These are phyloP conservation scores for Norana najaformis DNA, from an alignment of 2,888 invertebrate species.

Conservation along the genomic window DNA sequence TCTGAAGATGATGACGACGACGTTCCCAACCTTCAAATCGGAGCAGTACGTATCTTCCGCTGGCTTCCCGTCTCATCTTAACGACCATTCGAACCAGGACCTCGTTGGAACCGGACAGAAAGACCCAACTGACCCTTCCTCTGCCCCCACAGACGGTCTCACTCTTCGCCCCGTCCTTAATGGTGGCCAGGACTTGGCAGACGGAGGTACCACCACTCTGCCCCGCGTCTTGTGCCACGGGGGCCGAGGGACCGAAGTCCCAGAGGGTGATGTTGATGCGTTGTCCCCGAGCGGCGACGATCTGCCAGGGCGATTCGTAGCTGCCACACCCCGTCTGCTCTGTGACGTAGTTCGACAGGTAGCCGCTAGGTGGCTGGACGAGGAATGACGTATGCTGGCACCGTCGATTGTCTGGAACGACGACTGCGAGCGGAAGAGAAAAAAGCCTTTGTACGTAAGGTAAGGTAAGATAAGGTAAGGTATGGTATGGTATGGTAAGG, in stretches of 20 bases:
- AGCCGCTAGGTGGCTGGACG: neutral
- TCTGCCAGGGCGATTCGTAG: slow-evolving; percentile 31
- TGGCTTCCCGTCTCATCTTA: slow-evolving; percentile 13
- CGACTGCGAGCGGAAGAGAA: neutral
- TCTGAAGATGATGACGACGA: neutral
- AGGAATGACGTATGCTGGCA: neutral
- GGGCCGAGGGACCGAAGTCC: neutral
- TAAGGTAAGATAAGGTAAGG: neutral
- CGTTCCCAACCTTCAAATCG: neutral
- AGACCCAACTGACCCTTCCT: neutral
- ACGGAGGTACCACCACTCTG: neutral
- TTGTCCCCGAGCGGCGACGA: slow-evolving; percentile 28
- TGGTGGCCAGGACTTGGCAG: slow-evolving; percentile 17
- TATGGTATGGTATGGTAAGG: too few species aligned
- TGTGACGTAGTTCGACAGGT: slow-evolving; percentile 31
- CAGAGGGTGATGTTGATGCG: slow-evolving; percentile 34
- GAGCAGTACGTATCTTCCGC: slow-evolving; percentile 14
- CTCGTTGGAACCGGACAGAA: slow-evolving; percentile 20
- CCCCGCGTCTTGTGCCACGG: neutral
- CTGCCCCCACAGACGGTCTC: slow-evolving; percentile 15
- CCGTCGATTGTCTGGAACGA: neutral
- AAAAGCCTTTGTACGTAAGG: neutral
- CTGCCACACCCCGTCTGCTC: slow-evolving; percentile 32
- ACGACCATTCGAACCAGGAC: slow-evolving; percentile 14
- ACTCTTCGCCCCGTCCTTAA: neutral